phyloP scores from a whole-genome alignment of 2,888 invertebrate species.

The Uropetala carovei region DNA sequence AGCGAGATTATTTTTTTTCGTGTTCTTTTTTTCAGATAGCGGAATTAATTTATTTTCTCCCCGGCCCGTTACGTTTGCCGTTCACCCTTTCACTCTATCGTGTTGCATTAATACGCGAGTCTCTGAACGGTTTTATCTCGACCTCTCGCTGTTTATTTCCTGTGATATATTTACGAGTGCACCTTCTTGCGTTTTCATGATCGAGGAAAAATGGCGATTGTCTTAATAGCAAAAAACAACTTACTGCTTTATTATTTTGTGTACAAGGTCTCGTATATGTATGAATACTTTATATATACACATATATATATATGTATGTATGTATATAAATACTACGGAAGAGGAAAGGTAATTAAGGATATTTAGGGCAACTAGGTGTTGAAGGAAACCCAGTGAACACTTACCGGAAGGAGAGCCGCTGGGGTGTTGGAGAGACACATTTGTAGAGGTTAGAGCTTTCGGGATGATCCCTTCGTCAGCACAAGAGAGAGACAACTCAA shows the following conservation, averaged over 20 bases:
- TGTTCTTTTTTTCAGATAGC: conserved; percentile 4
- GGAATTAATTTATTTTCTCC: conserved; percentile 25
- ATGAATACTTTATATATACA: no score
- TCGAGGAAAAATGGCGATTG: conserved; percentile 1
- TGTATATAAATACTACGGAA: no score
- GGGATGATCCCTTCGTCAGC: no score
- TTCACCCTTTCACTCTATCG: conserved; percentile 16
- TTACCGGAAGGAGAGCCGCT: no score
- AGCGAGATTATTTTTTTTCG: not conserved
- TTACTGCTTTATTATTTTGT: not conserved
- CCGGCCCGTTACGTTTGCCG: not conserved
- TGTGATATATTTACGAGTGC: conserved; percentile 52
- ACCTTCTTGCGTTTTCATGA: not conserved
- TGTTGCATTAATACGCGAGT: conserved; percentile 54
- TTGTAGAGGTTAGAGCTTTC: no score
- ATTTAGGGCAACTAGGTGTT: no score
- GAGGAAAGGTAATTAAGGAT: no score
- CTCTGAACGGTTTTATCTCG: conserved; percentile 34
- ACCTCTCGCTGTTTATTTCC: conserved; percentile 23
- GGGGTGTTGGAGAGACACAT: no score
- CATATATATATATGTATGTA: no score
- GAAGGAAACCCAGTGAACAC: no score
- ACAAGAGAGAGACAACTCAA: no score
- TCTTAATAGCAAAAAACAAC: not conserved
- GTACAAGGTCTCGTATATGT: not conserved